Conservation (phyloP, 2,797 vertebrate genomes). For the Melanotaenia maccullochi region DNA sequence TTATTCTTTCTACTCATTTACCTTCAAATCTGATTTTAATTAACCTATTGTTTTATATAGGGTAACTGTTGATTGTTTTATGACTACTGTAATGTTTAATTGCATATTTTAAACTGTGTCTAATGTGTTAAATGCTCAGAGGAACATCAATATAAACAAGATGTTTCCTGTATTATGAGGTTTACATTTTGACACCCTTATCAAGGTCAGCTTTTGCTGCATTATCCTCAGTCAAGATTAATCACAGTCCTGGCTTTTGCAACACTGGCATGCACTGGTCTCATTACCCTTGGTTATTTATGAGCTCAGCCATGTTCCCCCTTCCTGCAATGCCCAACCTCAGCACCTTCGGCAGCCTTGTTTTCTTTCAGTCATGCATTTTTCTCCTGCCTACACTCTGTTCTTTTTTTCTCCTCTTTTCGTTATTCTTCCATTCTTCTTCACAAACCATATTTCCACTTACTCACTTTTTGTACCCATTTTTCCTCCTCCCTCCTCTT, state of each 20-base stretch:
- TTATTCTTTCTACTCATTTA: too few species aligned
- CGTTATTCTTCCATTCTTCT: slow-evolving; percentile 9
- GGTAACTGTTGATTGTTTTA: background rate
- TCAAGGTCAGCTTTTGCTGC: slow-evolving; percentile 72
- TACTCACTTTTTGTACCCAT: slow-evolving; percentile 34
- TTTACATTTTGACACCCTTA: slow-evolving; percentile 33
- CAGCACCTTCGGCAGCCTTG: slow-evolving; percentile 64
- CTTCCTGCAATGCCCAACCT: slow-evolving; percentile 56
- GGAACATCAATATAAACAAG: slow-evolving; percentile 20
- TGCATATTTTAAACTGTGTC: background rate
- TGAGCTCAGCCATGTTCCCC: slow-evolving; percentile 62
- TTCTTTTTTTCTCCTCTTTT: background rate
- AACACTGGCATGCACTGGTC: slow-evolving; percentile 29
- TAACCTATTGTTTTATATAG: background rate
- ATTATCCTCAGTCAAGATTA: slow-evolving; percentile 68
- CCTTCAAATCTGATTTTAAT: background rate
- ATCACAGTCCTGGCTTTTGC: slow-evolving; percentile 41
- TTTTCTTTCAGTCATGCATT: slow-evolving; percentile 54
- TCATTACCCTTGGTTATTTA: slow-evolving; percentile 82
- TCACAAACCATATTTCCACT: slow-evolving; percentile 19
- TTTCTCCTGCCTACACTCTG: slow-evolving; percentile 4
- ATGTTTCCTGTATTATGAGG: slow-evolving; percentile 22
- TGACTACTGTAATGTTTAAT: background rate
- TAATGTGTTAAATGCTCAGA: slow-evolving; percentile 24
- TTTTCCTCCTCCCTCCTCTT: slow-evolving; percentile 56